Percentiles rank a stretch among this genome's conserved stretches.
Evolutionary conservation across 2,888 invertebrate species (phyloP).

Genomic region (Diloba caeruleocephala): DNA sequence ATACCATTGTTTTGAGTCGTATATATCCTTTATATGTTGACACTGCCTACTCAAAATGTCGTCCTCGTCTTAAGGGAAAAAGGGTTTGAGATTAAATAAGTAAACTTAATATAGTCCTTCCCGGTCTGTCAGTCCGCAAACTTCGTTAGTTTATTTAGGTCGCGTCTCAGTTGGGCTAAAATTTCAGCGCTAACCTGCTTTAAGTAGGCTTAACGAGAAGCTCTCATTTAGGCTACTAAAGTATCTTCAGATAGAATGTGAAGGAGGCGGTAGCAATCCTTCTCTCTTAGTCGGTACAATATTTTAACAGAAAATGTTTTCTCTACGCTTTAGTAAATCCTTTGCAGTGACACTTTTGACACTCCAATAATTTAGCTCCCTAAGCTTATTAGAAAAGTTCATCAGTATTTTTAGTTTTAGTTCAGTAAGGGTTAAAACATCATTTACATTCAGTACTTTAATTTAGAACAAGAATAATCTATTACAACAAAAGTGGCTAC

Average conservation of each 20-base stretch:
- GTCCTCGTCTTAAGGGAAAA: constrained; percentile 7
- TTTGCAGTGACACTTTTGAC: constrained; percentile 12
- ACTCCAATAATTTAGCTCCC: constrained; percentile 13
- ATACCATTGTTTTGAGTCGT: too few species aligned
- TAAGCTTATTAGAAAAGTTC: constrained; percentile 1
- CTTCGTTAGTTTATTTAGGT: constrained; percentile 42
- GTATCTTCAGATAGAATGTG: constrained; percentile 8
- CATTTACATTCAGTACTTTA: neutral
- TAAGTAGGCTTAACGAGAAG: constrained; percentile 37
- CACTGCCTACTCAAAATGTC: constrained; percentile 5
- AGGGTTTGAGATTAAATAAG: constrained; percentile 25
- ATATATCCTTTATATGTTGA: too few species aligned
- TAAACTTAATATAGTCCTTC: constrained; percentile 24
- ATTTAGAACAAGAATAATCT: constrained; percentile 3
- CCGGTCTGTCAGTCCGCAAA: constrained; percentile 22
- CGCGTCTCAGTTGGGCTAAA: constrained; percentile 31
- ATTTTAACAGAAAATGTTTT: constrained; percentile 27
- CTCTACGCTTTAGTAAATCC: constrained; percentile 15
- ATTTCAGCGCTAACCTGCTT: constrained; percentile 35
- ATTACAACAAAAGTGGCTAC: neutral
- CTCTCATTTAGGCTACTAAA: constrained; percentile 30
- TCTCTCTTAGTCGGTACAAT: constrained; percentile 10
- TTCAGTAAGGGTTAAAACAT: neutral
- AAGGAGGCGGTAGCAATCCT: constrained; percentile 1
- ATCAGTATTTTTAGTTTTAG: constrained; percentile 4